Percentiles rank a stretch among this genome's conserved stretches.
phyloP scores from a whole-genome alignment of 1,140 invertebrate genomes.

The Ostrea denselamellosa region DNA sequence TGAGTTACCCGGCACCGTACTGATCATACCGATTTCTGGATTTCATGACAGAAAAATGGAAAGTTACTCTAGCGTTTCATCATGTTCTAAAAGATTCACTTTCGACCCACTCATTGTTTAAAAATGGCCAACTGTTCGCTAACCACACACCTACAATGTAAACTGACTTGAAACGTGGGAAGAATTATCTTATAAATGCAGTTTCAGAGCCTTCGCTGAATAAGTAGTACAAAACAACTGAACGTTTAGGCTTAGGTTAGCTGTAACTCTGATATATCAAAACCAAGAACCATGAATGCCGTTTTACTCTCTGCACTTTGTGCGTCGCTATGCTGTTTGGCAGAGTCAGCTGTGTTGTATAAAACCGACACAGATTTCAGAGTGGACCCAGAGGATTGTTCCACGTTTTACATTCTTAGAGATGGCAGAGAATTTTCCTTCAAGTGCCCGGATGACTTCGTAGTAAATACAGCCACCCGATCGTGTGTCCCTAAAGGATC shows the following conservation, averaged over 20 bases:
- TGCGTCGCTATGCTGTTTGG: background rate
- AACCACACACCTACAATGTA: background rate
- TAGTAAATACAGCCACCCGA: background rate
- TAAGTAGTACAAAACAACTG: background rate
- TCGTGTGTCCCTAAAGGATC: slow-evolving; percentile 16
- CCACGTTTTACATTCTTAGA: background rate
- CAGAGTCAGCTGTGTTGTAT: background rate
- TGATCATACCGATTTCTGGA: too few species aligned
- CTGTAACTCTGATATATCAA: too few species aligned
- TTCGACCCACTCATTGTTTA: background rate
- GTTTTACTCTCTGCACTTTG: background rate
- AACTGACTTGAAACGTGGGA: background rate
- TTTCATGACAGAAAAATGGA: too few species aligned
- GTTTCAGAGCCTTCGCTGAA: background rate
- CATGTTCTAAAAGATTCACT: background rate
- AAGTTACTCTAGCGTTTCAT: background rate
- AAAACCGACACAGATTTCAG: background rate
- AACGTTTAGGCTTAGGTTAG: too few species aligned
- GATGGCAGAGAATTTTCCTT: background rate
- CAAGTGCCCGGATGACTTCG: background rate
- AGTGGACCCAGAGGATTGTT: background rate
- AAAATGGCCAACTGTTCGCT: background rate
- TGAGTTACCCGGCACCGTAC: too few species aligned
- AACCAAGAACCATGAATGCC: background rate
- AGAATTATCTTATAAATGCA: background rate